These are phyloP conservation scores for Anabas testudineus DNA, from an alignment of 2,797 vertebrate genomes.

Conservation along the genomic window DNA sequence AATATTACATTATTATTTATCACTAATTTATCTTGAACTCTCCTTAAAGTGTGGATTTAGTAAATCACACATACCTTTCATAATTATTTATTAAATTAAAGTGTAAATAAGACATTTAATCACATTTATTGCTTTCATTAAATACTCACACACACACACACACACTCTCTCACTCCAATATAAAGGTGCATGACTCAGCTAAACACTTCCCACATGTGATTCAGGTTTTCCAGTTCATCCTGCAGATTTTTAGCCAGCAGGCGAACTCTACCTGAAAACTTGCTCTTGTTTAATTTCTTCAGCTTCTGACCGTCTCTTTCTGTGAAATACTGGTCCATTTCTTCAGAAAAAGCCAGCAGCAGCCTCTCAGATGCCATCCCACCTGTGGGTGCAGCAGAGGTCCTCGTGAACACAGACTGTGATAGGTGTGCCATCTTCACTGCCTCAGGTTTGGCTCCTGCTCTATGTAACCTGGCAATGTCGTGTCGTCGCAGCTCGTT, in stretches of 20 bases:
- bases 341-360: conserved; percentile 57
- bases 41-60: neutral
- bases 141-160: neutral
- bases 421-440: conserved; percentile 55
- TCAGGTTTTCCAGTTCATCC: conserved; percentile 60
- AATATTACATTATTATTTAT: too few relatives aligned
- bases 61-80: neutral
- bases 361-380: conserved; percentile 56
- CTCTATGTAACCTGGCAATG: conserved; percentile 45
- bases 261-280: conserved; percentile 64
- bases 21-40: neutral
- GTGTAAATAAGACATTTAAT: neutral
- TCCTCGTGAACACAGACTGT: conserved; percentile 34
- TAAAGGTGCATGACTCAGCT: conserved; percentile 25
- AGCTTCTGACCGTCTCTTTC: conserved; percentile 59
- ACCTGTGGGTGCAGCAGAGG: neutral
- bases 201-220: conserved; percentile 61
- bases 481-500: conserved; percentile 69
- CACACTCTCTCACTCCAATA: neutral
- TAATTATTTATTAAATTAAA: conserved; percentile 26
- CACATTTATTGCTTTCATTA: neutral
- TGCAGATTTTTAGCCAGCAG: conserved; percentile 66
- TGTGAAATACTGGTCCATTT: conserved; percentile 72
- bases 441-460: conserved; percentile 36
- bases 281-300: conserved; percentile 60